Conservation (phyloP, 2,797 vertebrate genomes). For the Phrynocephalus vlangalii region DNA sequence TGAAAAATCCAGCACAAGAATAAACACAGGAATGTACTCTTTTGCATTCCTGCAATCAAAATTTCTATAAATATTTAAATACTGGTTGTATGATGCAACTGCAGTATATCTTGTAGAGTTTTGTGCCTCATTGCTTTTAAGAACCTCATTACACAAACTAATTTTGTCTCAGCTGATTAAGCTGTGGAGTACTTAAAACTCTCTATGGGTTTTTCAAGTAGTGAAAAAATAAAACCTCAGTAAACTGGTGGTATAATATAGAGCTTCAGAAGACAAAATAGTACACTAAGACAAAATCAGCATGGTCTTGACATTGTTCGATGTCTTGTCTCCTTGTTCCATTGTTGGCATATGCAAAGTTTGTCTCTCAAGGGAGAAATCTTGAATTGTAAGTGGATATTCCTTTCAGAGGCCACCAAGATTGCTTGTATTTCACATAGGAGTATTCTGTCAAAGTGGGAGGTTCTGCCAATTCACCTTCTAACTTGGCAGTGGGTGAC, state of each 20-base stretch:
- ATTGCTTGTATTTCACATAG: too few species aligned
- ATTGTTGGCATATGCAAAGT: background rate
- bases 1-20: background rate
- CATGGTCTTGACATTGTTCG: too few species aligned
- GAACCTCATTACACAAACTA: conserved; percentile 2
- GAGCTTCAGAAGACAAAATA: background rate
- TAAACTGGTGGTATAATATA: background rate
- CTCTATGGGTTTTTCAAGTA: background rate
- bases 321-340: background rate
- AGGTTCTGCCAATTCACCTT: too few species aligned
- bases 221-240: background rate
- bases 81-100: conserved; percentile 12
- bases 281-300: background rate
- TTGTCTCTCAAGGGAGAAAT: background rate
- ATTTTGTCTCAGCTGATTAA: conserved; percentile 19
- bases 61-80: conserved; percentile 31
- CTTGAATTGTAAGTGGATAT: too few species aligned
- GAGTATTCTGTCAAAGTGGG: too few species aligned
- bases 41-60: conserved; percentile 14
- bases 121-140: conserved; percentile 15
- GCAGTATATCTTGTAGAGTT: conserved; percentile 1
- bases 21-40: background rate
- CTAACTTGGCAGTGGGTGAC: too few species aligned
- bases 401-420: too few species aligned
- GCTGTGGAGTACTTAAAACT: background rate